Evolutionary conservation across 2,797 vertebrate species (phyloP).

Genomic region (Cyclopterus lumpus): DNA sequence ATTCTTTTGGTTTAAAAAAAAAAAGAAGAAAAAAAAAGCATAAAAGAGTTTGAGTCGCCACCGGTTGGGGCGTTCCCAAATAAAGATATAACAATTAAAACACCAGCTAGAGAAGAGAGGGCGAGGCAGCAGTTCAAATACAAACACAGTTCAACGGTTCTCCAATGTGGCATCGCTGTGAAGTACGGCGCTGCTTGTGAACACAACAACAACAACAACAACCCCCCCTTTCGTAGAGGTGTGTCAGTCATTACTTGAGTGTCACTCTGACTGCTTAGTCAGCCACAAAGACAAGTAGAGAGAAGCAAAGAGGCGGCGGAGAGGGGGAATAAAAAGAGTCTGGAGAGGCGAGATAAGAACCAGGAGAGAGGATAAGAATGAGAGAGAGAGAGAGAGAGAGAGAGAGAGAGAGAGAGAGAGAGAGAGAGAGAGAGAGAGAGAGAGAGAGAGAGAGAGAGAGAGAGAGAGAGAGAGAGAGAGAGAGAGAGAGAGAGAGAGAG

Average conservation of each 20-base stretch:
- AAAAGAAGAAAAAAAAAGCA: no score
- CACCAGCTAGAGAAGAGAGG: slow-evolving; percentile 4
- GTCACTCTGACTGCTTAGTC: slow-evolving; percentile 38
- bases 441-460: slow-evolving; percentile 5
- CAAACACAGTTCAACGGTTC: background rate
- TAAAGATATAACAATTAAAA: background rate
- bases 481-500: no score
- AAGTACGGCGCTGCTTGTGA: background rate
- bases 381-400: no score
- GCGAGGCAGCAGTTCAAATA: slow-evolving; percentile 14
- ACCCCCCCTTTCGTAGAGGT: slow-evolving; percentile 34
- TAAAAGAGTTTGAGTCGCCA: background rate
- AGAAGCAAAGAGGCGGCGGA: slow-evolving; percentile 3
- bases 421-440: no score
- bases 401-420: no score
- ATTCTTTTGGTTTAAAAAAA: slow-evolving; percentile 4
- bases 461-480: slow-evolving; percentile 20
- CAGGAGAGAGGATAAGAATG: slow-evolving; percentile 22
- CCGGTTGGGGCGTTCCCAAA: slow-evolving; percentile 15
- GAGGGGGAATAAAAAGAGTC: background rate
- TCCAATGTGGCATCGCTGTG: background rate
- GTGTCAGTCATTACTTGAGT: slow-evolving; percentile 48
- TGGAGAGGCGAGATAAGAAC: slow-evolving; percentile 36
- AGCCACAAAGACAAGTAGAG: slow-evolving; percentile 37
- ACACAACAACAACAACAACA: no score